Percentiles rank a stretch among this genome's conserved stretches.
Evolutionary conservation across 2,888 invertebrate species (phyloP).

Genomic region (Xylocampa areola): DNA sequence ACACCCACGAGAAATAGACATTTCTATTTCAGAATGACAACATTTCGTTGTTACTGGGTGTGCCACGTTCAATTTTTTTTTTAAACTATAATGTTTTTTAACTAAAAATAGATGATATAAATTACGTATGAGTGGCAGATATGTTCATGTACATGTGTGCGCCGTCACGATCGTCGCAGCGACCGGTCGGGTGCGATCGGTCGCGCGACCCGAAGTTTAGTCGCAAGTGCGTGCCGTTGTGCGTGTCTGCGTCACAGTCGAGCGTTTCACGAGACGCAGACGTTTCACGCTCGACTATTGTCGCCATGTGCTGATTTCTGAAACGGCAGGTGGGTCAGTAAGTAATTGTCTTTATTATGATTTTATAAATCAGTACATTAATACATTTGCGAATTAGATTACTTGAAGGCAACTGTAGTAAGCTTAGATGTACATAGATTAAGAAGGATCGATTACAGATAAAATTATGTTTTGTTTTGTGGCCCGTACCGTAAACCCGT

Average conservation of each 20-base stretch:
- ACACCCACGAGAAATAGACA: constrained; percentile 43
- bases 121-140: constrained; percentile 82
- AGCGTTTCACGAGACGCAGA: constrained; percentile 80
- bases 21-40: constrained; percentile 53
- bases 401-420: too few species aligned
- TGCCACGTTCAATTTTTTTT: constrained; percentile 24
- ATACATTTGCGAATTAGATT: too few species aligned
- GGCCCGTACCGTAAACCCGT: too few species aligned
- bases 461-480: too few species aligned
- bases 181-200: constrained; percentile 57
- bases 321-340: constrained; percentile 25
- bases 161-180: constrained; percentile 77
- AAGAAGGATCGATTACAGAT: too few species aligned
- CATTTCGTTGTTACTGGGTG: constrained; percentile 37
- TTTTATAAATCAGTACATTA: too few species aligned
- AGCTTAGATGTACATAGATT: too few species aligned
- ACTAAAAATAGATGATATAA: constrained; percentile 19
- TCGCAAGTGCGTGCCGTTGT: constrained; percentile 77
- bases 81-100: constrained; percentile 24
- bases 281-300: constrained; percentile 83
- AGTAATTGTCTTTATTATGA: not conserved
- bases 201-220: constrained; percentile 78
- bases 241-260: constrained; percentile 72
- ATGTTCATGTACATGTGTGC: constrained; percentile 88
- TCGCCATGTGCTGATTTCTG: constrained; percentile 85